Conservation (phyloP, 2,797 vertebrate species). For the Pterois miles region DNA sequence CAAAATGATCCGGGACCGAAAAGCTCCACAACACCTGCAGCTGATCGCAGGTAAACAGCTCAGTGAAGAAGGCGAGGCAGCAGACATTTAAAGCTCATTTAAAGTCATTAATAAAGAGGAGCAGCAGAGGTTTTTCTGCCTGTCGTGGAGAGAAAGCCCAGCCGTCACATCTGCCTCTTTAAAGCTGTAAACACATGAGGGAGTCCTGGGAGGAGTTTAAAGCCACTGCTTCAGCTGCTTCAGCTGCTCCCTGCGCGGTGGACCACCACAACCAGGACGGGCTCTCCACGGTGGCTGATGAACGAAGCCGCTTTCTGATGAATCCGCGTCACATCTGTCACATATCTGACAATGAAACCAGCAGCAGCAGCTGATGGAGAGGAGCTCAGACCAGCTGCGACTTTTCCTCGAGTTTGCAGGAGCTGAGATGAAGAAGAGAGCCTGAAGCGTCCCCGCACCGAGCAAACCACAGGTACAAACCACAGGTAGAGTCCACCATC, state of each 20-base stretch:
- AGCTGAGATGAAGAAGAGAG: constrained; percentile 23
- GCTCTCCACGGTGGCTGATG: no score
- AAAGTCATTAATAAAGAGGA: no score
- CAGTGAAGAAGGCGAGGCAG: neutral
- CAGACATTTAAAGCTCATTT: no score
- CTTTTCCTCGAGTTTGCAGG: constrained; percentile 22
- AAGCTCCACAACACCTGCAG: neutral
- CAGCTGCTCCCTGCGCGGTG: constrained; percentile 19
- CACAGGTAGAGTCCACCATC: no score
- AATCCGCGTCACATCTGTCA: neutral
- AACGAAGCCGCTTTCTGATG: neutral
- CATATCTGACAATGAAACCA: constrained; percentile 25
- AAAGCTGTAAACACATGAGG: neutral
- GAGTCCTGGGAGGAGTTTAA: constrained; percentile 51
- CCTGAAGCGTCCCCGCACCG: no score
- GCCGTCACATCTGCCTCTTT: neutral
- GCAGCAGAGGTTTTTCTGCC: no score
- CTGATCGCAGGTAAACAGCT: neutral
- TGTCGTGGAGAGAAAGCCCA: no score
- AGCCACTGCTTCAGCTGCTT: neutral
- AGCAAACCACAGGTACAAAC: constrained; percentile 38
- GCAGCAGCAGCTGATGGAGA: neutral
- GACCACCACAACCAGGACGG: neutral
- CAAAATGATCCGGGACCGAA: neutral
- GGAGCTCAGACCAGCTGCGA: neutral